Conservation (phyloP, 2,888 invertebrate species). For the Agonopterix alstromeriana region DNA sequence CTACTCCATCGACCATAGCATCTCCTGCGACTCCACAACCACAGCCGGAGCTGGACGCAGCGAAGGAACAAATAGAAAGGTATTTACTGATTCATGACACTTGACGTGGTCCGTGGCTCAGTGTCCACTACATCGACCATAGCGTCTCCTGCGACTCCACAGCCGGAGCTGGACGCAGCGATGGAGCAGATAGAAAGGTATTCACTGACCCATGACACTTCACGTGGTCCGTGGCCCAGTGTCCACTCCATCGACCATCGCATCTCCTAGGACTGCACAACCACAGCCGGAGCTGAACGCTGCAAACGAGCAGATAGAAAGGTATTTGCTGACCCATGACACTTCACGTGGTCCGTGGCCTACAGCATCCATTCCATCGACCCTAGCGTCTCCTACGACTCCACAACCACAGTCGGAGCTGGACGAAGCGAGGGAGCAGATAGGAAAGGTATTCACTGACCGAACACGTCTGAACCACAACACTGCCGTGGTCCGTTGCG, state of each 20-base stretch:
- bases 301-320: slow-evolving; percentile 45
- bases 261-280: slow-evolving; percentile 40
- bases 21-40: slow-evolving; percentile 45
- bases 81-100: slow-evolving; percentile 28
- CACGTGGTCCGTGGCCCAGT: slow-evolving; percentile 84
- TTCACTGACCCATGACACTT: slow-evolving; percentile 28
- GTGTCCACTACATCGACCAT: slow-evolving; percentile 34
- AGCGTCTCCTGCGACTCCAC: slow-evolving; percentile 43
- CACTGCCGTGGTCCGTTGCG: no score
- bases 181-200: slow-evolving; percentile 38
- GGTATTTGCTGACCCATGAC: slow-evolving; percentile 77
- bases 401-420: slow-evolving; percentile 60
- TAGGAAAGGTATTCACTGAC: slow-evolving; percentile 11
- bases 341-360: slow-evolving; percentile 84
- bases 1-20: slow-evolving; percentile 35
- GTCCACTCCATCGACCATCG: slow-evolving; percentile 33
- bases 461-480: no score
- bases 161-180: slow-evolving; percentile 64
- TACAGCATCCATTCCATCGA: slow-evolving; percentile 49
- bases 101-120: slow-evolving; percentile 84
- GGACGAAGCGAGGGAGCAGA: slow-evolving; percentile 51
- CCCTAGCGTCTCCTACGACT: slow-evolving; percentile 39
- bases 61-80: slow-evolving; percentile 44
- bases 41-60: slow-evolving; percentile 61
- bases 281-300: slow-evolving; percentile 62